Evolutionary conservation across 2,888 invertebrate species (phyloP).

Genomic region (Epiperipatus broadwayi): DNA sequence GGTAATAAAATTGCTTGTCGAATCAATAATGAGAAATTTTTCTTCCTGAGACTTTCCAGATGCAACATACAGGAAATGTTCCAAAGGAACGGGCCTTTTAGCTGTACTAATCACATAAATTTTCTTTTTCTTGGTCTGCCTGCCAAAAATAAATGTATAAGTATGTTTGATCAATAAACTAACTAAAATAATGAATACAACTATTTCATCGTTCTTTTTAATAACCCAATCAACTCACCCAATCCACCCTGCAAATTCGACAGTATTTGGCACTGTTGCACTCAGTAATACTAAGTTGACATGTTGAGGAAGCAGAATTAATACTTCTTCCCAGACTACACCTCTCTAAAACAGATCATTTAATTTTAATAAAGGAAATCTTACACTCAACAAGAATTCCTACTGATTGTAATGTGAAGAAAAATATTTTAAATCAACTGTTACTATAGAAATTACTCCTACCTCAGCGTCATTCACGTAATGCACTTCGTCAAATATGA

Average conservation of each 20-base stretch:
- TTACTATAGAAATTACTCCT: too few relatives aligned
- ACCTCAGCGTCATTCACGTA: slow-evolving; percentile 92
- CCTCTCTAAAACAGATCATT: slow-evolving; percentile 44
- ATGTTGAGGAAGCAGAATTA: slow-evolving; percentile 80
- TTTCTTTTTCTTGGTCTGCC: slow-evolving; percentile 45
- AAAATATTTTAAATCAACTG: slow-evolving; percentile 1
- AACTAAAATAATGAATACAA: not conserved
- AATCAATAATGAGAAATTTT: slow-evolving; percentile 56
- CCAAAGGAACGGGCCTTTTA: slow-evolving; percentile 81
- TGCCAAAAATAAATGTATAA: slow-evolving; percentile 18
- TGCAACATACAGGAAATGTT: slow-evolving; percentile 78
- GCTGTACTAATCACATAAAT: slow-evolving; percentile 77
- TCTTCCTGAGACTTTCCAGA: slow-evolving; percentile 42
- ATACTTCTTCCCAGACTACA: slow-evolving; percentile 97
- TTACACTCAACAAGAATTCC: not conserved
- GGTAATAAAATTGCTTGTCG: slow-evolving; percentile 48
- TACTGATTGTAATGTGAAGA: not conserved
- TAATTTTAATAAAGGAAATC: slow-evolving; percentile 13
- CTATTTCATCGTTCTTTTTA: too few relatives aligned
- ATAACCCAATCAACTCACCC: slow-evolving; percentile 27
- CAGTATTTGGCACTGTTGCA: slow-evolving; percentile 91
- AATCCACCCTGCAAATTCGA: slow-evolving; percentile 63
- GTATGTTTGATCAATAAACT: not conserved
- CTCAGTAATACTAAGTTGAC: slow-evolving; percentile 91
- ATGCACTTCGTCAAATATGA: slow-evolving; percentile 97